Percentiles rank a stretch among this genome's conserved stretches.
Evolutionary conservation across 2,888 invertebrate genomes (phyloP).

Genomic region (Latrodectus hesperus): DNA sequence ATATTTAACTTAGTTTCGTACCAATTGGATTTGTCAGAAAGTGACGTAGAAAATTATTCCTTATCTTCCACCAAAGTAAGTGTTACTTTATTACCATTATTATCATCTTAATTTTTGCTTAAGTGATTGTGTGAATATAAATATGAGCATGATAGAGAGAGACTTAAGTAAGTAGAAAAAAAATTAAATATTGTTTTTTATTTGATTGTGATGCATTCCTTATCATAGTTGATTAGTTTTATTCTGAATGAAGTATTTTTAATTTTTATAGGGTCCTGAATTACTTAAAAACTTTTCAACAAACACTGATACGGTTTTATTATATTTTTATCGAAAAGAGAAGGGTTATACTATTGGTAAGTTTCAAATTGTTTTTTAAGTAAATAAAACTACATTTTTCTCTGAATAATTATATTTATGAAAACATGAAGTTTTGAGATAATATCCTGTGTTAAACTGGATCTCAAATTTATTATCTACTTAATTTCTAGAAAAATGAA

Average conservation of each 20-base stretch:
- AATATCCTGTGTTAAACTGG: too few relatives aligned
- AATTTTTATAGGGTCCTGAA: conserved; percentile 30
- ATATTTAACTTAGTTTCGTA: conserved; percentile 47
- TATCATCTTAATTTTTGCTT: not conserved
- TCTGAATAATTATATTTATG: not conserved
- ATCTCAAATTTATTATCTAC: too few relatives aligned
- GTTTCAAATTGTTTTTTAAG: not conserved
- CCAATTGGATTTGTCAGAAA: conserved; percentile 44
- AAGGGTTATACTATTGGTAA: conserved; percentile 35
- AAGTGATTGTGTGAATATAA: not conserved
- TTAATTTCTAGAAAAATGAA: too few relatives aligned
- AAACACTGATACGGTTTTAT: not conserved
- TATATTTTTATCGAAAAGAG: conserved; percentile 44
- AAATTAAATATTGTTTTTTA: not conserved
- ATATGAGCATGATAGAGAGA: not conserved
- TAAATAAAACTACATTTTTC: not conserved
- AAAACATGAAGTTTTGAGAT: too few relatives aligned
- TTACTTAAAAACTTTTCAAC: conserved; percentile 37
- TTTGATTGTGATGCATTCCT: not conserved
- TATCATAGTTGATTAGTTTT: not conserved
- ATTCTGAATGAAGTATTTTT: not conserved
- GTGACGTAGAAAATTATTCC: conserved; percentile 52
- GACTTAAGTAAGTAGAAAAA: not conserved
- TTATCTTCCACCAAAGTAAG: conserved; percentile 44
- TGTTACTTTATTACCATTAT: not conserved